phyloP scores from a whole-genome alignment of 2,888 invertebrate genomes.

The Drosophila algonquin region DNA sequence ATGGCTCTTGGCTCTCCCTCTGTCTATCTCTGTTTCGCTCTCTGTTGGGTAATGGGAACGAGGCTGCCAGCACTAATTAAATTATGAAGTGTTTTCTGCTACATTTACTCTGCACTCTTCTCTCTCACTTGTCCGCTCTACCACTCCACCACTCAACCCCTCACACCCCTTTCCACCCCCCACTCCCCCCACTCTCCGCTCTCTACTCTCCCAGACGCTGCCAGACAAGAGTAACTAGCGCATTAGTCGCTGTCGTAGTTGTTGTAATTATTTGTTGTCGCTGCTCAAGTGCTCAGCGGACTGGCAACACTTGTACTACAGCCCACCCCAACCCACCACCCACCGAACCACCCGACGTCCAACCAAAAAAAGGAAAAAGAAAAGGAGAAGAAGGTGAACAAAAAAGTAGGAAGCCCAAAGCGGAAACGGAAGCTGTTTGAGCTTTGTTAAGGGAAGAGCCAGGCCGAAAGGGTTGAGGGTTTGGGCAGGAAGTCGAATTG shows the following conservation, averaged over 20 bases:
- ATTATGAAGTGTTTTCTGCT: conserved; percentile 74
- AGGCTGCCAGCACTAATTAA: conserved; percentile 68
- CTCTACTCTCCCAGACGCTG: not conserved
- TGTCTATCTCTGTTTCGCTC: conserved; percentile 6
- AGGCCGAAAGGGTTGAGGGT: not conserved
- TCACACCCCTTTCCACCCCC: not conserved
- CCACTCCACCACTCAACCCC: not conserved
- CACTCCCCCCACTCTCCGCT: too few relatives aligned
- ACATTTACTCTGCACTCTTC: conserved; percentile 55
- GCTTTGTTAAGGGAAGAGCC: conserved; percentile 34
- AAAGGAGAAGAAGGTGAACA: conserved; percentile 24
- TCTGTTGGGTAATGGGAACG: conserved; percentile 35
- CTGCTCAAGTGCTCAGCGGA: conserved; percentile 63
- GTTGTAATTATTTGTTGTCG: conserved; percentile 25
- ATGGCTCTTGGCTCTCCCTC: not conserved
- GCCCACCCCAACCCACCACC: conserved; percentile 24
- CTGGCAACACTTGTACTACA: conserved; percentile 55
- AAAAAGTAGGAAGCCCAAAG: conserved; percentile 22
- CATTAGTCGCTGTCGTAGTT: conserved; percentile 21
- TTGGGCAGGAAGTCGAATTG: conserved; percentile 23
- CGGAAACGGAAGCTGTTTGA: conserved; percentile 75
- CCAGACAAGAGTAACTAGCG: conserved; percentile 35
- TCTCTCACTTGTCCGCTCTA: too few relatives aligned
- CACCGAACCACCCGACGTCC: not conserved
- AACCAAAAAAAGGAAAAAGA: conserved; percentile 2